phyloP scores from a whole-genome alignment of 2,888 invertebrate species.

The Drosophila infuscata region DNA sequence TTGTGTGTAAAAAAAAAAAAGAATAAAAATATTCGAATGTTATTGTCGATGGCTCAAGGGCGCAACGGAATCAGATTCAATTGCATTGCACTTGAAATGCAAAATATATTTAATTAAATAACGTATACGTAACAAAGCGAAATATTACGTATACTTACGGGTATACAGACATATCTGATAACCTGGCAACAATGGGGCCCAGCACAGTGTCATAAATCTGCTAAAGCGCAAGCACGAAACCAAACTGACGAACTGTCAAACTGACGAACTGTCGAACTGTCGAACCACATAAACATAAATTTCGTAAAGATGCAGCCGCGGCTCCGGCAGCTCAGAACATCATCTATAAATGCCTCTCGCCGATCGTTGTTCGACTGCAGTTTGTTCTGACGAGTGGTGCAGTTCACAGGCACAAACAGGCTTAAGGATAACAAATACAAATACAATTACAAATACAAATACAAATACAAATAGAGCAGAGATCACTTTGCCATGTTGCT shows the following conservation, averaged over 20 bases:
- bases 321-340: conserved; percentile 38
- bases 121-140: conserved; percentile 53
- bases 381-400: conserved; percentile 45
- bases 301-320: conserved; percentile 73
- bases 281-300: conserved; percentile 81
- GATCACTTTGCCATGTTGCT: conserved; percentile 25
- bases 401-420: conserved; percentile 31
- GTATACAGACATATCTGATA: conserved; percentile 51
- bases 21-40: conserved; percentile 37
- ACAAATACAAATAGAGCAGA: not conserved
- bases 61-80: conserved; percentile 50
- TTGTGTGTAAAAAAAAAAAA: conserved; percentile 21
- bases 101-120: conserved; percentile 68
- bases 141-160: conserved; percentile 67
- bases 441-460: not conserved
- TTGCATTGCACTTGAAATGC: conserved; percentile 72
- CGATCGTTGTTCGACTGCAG: conserved; percentile 44
- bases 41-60: conserved; percentile 61
- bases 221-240: conserved; percentile 68
- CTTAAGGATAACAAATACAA: conserved; percentile 38
- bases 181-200: conserved; percentile 74
- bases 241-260: conserved; percentile 50
- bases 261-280: conserved; percentile 58
- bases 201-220: conserved; percentile 81
- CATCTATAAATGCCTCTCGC: conserved; percentile 65